Base-by-base conservation (phyloP, 2,888 invertebrate species). In the Cheiracanthium punctorium region DNA sequence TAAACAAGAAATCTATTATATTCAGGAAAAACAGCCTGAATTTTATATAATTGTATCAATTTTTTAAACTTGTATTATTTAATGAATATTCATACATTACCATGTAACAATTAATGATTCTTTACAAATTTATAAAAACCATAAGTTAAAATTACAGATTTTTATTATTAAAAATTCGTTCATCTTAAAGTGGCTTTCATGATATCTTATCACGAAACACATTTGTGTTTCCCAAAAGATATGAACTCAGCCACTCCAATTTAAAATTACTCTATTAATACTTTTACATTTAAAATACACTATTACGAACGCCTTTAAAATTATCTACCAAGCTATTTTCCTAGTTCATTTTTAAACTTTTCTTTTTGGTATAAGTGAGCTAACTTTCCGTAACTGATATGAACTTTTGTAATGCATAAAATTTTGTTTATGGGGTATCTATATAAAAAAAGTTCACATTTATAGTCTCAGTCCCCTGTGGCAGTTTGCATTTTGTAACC, bases 181-280 rank as follows among this genome's bases (percentile, higher is more conserved):
- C 8, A 17, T 48, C 48, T 48, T n/a, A 48, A 48, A 48, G 17
- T 17, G 17, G 48, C 17, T 5, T 48, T 48, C 48, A 48, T 17
- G 17, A 48, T 48, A 48, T 17, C 48, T 48, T 48, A 48, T 17
- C 17, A 48, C 48, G 48, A 48, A 48, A 48, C 8, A 48, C 48
- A 48, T 17, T 17, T 2, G 48, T 48, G 17, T 48, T 10, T 48
- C 48, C 14, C 48, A 48, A 48, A 48, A 48, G 48, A 48, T 48
- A 48, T 17, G 48, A 48, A 17, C 8, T 48, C 2, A 48, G 48
- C 17, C 48, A 48, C 48, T 48, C 17, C 14, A 48, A 48, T 48
- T 48, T 48, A 48, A 48, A 48, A n/a, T 48, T 48, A n/a, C n/a
- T 48, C 48, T 48, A 48, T 48, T 48, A 12, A 48, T 48, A 48